Base-by-base conservation (phyloP, 1,140 invertebrate species). In the Platorchestia sp. region DNA sequence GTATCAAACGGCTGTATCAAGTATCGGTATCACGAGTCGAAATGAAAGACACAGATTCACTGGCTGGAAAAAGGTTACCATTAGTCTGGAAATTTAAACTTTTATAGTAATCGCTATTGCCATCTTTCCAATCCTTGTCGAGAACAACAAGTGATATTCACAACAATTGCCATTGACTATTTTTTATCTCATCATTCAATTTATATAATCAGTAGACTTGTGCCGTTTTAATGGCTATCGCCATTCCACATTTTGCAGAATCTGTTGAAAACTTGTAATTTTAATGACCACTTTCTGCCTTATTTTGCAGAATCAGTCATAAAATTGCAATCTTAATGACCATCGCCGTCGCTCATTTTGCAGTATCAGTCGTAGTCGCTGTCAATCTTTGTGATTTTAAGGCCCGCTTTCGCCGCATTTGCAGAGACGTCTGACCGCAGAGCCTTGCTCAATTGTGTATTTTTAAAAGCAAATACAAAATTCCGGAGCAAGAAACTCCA, bases 391-490 rank as follows among this genome's bases (percentile, higher is more conserved):
- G 91, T 93, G 45, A 93, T 93, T 93, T 93, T 93, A 45, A 93
- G 91, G 6, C 91, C 45, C 43, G 45, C 91, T 93, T 93, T 93
- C 91, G 45, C 91, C 91, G 91, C 43, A 45, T 93, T 93, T 45
- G 36, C 45, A 93, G 91, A 45, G 91, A 45, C 91, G 45, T 27
- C 43, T 45, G 36, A 93, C 91, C 91, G 36, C 91, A 93, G 45
- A 93, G 91, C 45, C 91, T 93, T 93, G 91, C 91, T 93, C 91
- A 45, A 93, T 45, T 93, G 91, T 93, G 91, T 93, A 93, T 93
- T 93, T 93, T 93, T 45, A 45, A 93, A 93, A 93, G 43, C 91
- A 93, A 93, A 93, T 93, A 93, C 91, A 93, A 93, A 45, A 93
- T 93, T 93, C 91, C 91, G 91, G 91, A 47, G 91, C 91, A 93